Base-by-base conservation (phyloP, 1,140 invertebrate genomes). In the Heliconius himera region DNA sequence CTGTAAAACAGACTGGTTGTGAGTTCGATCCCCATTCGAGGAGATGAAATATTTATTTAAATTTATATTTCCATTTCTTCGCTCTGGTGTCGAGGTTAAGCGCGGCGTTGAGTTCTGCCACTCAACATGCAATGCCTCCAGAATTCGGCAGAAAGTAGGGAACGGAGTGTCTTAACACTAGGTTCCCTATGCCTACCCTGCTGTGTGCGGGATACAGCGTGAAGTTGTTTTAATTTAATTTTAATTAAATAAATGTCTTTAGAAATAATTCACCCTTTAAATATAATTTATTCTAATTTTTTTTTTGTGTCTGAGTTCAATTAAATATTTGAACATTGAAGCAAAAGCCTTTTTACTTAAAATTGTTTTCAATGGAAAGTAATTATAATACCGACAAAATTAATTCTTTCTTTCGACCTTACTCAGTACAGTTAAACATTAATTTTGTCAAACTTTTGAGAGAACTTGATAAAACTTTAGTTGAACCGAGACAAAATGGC, bases 381-480 rank as follows among this genome's bases (percentile, higher is more conserved):
- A 56, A 56, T 56, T 56, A 56, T 22, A n/a, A 60, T 60, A 8
- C 54, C n/a, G 54, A 60, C 54, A 60, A 16, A 29, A 66, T 66
- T 66, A 66, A 29, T 66, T 66, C 60, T 16, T 66, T 66, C 60
- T 29, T 66, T 66, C 60, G 11, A 66, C 60, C 60, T 66, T 66
- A 22, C 13, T 66, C 60, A 66, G 60, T 22, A 29, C 60, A 66
- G 22, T 66, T 29, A 29, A 66, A 66, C 60, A 66, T 66, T 29
- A 66, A 66, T 66, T 66, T 29, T 66, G 60, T 66, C 60, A 66
- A 66, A 66, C 60, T 29, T 66, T 66, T 66, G 11, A 66, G 60
- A 26, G 60, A 66, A 66, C 22, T 66, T 66, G 11, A 66, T 16
- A 66, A 66, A 66, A 66, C 60, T 66, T 66, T 66, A 66, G 26